Evolutionary conservation across 2,113 vertebrate species (phyloP), one percentile per base, ranked within the genome.

Genomic region (Lagopus muta): DNA sequence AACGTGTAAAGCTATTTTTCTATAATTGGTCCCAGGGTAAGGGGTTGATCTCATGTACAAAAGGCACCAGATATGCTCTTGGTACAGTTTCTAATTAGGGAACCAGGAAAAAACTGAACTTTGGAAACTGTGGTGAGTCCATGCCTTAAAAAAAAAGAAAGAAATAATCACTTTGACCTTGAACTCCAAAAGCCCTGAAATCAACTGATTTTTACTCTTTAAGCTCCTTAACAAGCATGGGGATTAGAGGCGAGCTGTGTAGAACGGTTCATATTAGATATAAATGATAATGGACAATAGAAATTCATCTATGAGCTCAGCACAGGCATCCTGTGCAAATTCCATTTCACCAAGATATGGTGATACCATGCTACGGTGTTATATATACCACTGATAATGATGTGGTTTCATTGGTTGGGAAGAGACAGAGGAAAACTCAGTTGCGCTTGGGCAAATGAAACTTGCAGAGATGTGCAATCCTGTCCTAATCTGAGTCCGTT

Each of bases 161-260:
- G 96, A 97, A 97, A 98, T 98, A 97, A 98, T 98, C 97, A 97
- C 94, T 97, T 98, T 98, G 97, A 97, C 98, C 97, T 98, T 98
- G 98, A 98, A 98, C 97, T 97, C 95, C 92, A 94, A 97, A 98
- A 97, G 96, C 97, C 97, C 96, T 97, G 95, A 97, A 98, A 98
- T 97, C 96, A 97, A 97, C 96, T 95, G 96, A 97, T 97, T 98
- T 98, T 97, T 97, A 95, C 88, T 97, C 96, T 97, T 97, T 97
- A 98, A 98, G 96, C 94, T 96, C 90, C 97, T 98, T 98, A 98
- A 97, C 96, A 98, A 98, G 97, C 94, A 74, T 75, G 75, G 75
- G 95, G 97, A 97, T 97, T 97, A 97, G 91, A 96, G 92, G 87
- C 28, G 83, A 96, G 94, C 88, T 83, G 91, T 95, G 93, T 90